Evolutionary conservation across 2,888 invertebrate species (phyloP), one percentile per base, ranked within the genome.

Genomic region (Agapetus fuscipes): DNA sequence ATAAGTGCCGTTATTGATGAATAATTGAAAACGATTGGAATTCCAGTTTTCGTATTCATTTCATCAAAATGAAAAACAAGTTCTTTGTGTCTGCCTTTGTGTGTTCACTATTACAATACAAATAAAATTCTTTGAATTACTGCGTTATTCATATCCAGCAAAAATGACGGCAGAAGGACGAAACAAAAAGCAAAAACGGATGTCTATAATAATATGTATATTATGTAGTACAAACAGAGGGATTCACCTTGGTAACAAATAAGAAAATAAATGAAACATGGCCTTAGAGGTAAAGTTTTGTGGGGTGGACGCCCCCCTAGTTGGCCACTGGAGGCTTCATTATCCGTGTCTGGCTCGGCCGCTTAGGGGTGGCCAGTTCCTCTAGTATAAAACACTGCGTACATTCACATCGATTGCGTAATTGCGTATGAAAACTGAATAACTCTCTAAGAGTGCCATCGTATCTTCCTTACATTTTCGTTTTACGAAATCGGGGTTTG

Each of bases 321-420:
- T 17, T 29, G 39, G 39, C 29, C 39, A 33, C 34, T 26, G 33
- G 39, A 29, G 39, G 34, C 39, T 39, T 39, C 33, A 39, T 39
- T 39, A 39, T 39, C 34, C 34, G 27, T 31, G 38, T 38, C 38
- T 38, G 38, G 24, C 16, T 13, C 16, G 34, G 26, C 14, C 17
- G 25, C 14, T 25, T 25, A n/a, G 25, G 27, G n/a, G n/a, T n/a
- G n/a, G n/a, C n/a, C n/a, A n/a, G n/a, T n/a, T n/a, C n/a, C n/a
- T n/a, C n/a, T n/a, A n/a, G n/a, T n/a, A n/a, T n/a, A n/a, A n/a
- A n/a, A n/a, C n/a, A n/a, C n/a, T n/a, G n/a, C n/a, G n/a, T n/a
- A n/a, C n/a, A n/a, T n/a, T n/a, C n/a, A n/a, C n/a, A n/a, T n/a
- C n/a, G n/a, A n/a, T n/a, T n/a, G n/a, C n/a, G n/a, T n/a, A n/a